Conservation (phyloP, 2,113 vertebrate species). For the Mormyrus lacerda region DNA sequence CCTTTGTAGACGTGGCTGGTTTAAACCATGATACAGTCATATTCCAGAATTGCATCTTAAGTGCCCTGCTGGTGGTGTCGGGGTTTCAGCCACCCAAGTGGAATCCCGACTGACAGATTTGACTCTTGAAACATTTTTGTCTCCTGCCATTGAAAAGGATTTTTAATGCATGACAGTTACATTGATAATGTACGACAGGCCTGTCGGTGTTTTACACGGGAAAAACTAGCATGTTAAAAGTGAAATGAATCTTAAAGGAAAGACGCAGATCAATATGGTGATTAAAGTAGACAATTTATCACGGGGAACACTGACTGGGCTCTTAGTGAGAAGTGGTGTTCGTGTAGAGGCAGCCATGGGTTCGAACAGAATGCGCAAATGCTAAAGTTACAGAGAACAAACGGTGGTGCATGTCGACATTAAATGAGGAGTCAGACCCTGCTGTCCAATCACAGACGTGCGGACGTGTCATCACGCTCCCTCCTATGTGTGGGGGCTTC, state of each 20-base stretch:
- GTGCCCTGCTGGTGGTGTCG: constrained; percentile 31
- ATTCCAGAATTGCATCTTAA: constrained; percentile 25
- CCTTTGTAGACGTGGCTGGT: constrained; percentile 45
- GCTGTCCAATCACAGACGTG: neutral
- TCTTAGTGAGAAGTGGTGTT: neutral
- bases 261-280: neutral
- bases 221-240: neutral
- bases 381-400: neutral
- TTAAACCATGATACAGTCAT: constrained; percentile 46
- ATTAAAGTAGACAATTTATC: neutral
- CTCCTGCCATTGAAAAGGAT: neutral
- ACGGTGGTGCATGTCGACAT: neutral
- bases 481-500: neutral
- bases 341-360: neutral
- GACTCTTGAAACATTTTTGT: neutral
- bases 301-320: neutral
- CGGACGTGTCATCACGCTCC: neutral
- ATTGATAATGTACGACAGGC: neutral
- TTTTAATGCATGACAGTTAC: neutral
- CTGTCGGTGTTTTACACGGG: neutral
- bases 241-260: neutral
- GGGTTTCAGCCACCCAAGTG: neutral
- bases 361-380: neutral
- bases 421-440: neutral
- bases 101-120: neutral